phyloP scores from a whole-genome alignment of 2,888 invertebrate genomes.

The Chaetogeoica ovagalla region DNA sequence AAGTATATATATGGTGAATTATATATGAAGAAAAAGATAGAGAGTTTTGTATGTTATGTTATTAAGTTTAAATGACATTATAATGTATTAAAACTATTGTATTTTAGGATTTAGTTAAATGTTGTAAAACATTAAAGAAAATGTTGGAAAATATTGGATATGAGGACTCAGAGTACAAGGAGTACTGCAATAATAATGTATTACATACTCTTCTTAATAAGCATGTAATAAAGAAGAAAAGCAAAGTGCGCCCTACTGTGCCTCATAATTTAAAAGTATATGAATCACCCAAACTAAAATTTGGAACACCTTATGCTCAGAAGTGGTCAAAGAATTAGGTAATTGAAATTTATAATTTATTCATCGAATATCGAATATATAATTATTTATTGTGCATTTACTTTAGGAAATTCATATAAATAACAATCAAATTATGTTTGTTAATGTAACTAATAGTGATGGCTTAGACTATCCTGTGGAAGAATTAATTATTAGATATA shows the following conservation, averaged over 20 bases:
- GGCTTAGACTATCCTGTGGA: too few relatives aligned
- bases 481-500: too few relatives aligned
- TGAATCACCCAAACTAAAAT: constrained; percentile 28
- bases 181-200: background rate
- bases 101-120: constrained; percentile 32
- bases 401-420: background rate
- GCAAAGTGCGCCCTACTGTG: background rate
- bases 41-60: constrained; percentile 34
- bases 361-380: background rate
- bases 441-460: too few relatives aligned
- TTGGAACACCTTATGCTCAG: constrained; percentile 14
- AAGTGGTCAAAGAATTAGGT: constrained; percentile 8
- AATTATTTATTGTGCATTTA: background rate
- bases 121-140: background rate
- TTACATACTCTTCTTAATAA: constrained; percentile 8
- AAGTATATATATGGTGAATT: constrained; percentile 37
- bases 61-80: too few relatives aligned
- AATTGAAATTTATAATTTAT: background rate
- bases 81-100: background rate
- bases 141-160: constrained; percentile 26
- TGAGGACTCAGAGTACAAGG: constrained; percentile 11
- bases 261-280: background rate
- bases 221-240: constrained; percentile 9
- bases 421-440: background rate
- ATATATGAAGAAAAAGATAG: constrained; percentile 29